These are phyloP conservation scores for Pseudomugil gertrudae DNA, from an alignment of 2,797 vertebrate species.

Conservation along the genomic window DNA sequence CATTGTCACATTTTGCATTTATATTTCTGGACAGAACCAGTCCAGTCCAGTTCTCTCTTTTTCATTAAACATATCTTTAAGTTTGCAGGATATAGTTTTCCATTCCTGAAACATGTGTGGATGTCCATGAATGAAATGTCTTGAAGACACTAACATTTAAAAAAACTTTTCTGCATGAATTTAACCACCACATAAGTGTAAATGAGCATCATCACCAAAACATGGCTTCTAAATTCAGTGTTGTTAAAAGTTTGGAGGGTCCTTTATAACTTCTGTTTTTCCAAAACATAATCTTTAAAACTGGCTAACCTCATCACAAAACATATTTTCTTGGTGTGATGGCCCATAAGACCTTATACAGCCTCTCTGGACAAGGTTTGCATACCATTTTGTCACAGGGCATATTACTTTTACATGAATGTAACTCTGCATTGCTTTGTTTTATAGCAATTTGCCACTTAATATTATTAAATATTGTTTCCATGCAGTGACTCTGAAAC, in stretches of 20 bases:
- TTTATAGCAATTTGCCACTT: not conserved
- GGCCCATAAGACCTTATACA: too few species aligned
- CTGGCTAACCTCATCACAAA: not conserved
- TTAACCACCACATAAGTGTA: not conserved
- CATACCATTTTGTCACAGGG: too few species aligned
- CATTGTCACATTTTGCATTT: too few species aligned
- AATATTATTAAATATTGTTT: too few species aligned
- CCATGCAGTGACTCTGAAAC: not conserved
- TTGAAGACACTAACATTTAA: not conserved
- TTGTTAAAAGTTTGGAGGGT: not conserved
- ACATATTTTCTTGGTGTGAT: not conserved
- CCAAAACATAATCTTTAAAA: not conserved
- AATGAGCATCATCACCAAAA: not conserved
- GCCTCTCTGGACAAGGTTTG: too few species aligned
- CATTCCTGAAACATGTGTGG: not conserved
- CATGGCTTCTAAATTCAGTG: not conserved
- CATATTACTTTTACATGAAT: too few species aligned
- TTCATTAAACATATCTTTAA: not conserved
- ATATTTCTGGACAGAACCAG: too few species aligned
- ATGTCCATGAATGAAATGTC: not conserved
- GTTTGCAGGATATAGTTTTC: not conserved
- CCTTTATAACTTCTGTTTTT: not conserved
- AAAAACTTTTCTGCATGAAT: not conserved
- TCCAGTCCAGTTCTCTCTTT: not conserved
- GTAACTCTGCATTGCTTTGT: not conserved